Percentiles rank a stretch among this genome's conserved stretches.
These are phyloP conservation scores for Etia nguti DNA, from an alignment of 2,113 vertebrate species.

Conservation along the genomic window DNA sequence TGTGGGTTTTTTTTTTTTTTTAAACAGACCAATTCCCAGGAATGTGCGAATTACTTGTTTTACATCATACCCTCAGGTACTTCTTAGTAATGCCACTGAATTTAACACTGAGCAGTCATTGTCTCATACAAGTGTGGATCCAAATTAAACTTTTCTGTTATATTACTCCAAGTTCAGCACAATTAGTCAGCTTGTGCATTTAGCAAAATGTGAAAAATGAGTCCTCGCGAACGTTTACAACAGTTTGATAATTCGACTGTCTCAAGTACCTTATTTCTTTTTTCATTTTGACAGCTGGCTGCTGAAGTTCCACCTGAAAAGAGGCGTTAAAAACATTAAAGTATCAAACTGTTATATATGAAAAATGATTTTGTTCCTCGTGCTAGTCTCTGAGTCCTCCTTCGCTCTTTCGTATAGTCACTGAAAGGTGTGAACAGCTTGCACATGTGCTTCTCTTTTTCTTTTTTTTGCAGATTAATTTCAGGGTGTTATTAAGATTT, in stretches of 20 bases:
- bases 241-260: neutral
- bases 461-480: neutral
- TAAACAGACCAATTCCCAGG: conserved; percentile 23
- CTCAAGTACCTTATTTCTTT: neutral
- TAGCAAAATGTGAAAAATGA: neutral
- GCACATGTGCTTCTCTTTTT: neutral
- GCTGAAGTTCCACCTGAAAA: neutral
- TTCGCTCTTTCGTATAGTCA: neutral
- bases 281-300: conserved; percentile 3
- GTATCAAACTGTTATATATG: conserved; percentile 12
- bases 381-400: conserved; percentile 7
- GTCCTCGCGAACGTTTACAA: neutral
- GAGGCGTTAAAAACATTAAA: conserved; percentile 26
- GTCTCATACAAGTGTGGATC: conserved; percentile 2
- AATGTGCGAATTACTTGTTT: conserved; percentile 40
- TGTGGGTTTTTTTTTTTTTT: neutral
- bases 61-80: conserved; percentile 20
- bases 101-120: conserved; percentile 18
- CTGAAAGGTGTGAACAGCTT: conserved; percentile 45
- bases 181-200: neutral
- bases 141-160: neutral
- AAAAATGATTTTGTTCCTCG: neutral
- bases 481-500: conserved; percentile 12
- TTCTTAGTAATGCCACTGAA: conserved; percentile 32
- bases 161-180: neutral